These are phyloP conservation scores for Ashinkailepas kermadecensis DNA, from an alignment of 2,888 invertebrate genomes.

Conservation along the genomic window DNA sequence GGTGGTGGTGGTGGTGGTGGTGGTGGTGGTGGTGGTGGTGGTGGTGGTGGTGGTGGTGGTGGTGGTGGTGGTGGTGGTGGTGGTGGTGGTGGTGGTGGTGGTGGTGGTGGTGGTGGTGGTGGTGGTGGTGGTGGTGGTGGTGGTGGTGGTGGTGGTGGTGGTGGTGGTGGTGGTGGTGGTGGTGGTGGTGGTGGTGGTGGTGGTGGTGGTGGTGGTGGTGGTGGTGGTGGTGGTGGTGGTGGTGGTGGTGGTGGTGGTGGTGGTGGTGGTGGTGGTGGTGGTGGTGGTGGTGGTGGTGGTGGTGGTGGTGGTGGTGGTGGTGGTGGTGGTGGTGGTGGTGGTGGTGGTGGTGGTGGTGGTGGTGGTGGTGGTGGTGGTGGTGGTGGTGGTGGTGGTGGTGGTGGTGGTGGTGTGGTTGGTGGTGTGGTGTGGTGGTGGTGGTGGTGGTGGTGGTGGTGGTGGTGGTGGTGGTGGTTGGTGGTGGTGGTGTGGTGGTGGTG, in stretches of 20 bases:
- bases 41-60: neutral
- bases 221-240: slow-evolving; percentile 11
- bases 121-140: slow-evolving; percentile 11
- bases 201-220: slow-evolving; percentile 11
- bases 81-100: slow-evolving; percentile 1
- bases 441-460: too few relatives aligned
- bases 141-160: neutral
- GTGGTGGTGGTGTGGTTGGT: too few relatives aligned
- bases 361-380: slow-evolving; percentile 14
- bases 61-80: neutral
- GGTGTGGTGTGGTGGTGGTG: too few relatives aligned
- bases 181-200: slow-evolving; percentile 14
- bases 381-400: slow-evolving; percentile 14
- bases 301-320: slow-evolving; percentile 11
- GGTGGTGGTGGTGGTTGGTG: too few relatives aligned
- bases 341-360: slow-evolving; percentile 8
- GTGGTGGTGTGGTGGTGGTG: too few relatives aligned
- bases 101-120: slow-evolving; percentile 11
- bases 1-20: neutral
- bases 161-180: slow-evolving; percentile 14
- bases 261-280: slow-evolving; percentile 11
- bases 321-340: slow-evolving; percentile 14
- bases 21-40: neutral
- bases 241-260: slow-evolving; percentile 8
- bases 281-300: slow-evolving; percentile 11